Evolutionary conservation across 1,140 invertebrate species (phyloP), one percentile per base, ranked within the genome.

Genomic region (Bursaphelenchus mucronatus): DNA sequence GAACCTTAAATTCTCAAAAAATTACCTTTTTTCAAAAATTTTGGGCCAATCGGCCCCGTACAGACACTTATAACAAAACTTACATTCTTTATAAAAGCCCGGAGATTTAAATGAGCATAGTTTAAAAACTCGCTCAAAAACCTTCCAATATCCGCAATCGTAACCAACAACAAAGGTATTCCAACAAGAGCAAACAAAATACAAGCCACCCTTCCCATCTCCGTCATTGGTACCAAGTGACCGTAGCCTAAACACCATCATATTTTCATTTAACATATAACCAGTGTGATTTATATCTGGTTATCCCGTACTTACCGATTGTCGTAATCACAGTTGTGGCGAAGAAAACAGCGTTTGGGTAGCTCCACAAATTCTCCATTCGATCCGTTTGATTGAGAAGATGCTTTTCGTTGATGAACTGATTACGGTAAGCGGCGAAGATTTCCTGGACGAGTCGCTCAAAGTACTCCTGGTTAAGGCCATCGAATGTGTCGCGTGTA

Each of bases 101-200:
- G 40, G 40, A 15, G 61, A 41, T 15, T 13, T 3, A 21, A 64
- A 64, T 21, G n/a, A 19, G 15, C 21, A 49, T 65, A 30, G 41
- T 64, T 76, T 5, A 79, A 59, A 59, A 79, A 79, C 30, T 79
- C 76, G 10, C 72, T 73, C 11, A 79, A 61, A 64, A 79, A 79
- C 59, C 78, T 80, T 30, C 84, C 84, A 59, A 85, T 83, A 68
- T 84, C 84, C 0, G 84, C 84, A 45, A 85, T 79, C 56, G 82
- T 85, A 10, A 85, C 70, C 39, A 85, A 70, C 75, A 85, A 83
- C 0, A 85, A 68, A 2, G 85, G 85, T 43, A 85, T 85, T 4
- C 85, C 85, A n/a, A 85, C 73, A 7, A 86, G 73, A 7, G 84
- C 83, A 73, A 85, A 85, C 8, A 82, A 79, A 44, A 85, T 86